A percentile compares a stretch with the other conserved stretches of the same genome.
phyloP scores from a whole-genome alignment of 2,797 vertebrate species.

The Lagodon rhomboides region DNA sequence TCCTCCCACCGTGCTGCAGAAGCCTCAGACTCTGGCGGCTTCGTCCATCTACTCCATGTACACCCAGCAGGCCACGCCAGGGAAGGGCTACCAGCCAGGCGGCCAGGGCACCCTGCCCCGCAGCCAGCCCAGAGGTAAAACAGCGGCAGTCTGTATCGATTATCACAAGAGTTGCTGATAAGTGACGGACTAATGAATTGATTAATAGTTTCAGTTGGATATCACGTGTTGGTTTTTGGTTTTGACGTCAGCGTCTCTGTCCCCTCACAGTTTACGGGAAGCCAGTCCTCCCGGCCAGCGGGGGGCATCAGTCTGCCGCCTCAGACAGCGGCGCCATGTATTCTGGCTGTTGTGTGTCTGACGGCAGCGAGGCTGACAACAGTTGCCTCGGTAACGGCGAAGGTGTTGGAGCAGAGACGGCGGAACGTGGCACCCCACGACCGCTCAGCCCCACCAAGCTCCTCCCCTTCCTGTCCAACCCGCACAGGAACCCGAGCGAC shows the following conservation, averaged over 20 bases:
- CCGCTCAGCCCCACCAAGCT: constrained; percentile 97
- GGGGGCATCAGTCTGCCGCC: constrained; percentile 66
- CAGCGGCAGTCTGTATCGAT: no score
- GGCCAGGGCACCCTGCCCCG: constrained; percentile 89
- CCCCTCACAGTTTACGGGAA: constrained; percentile 91
- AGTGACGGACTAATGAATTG: not conserved
- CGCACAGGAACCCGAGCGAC: constrained; percentile 92
- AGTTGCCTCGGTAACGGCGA: constrained; percentile 11
- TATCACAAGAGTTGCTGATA: no score
- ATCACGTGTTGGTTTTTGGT: not conserved
- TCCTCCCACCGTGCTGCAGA: constrained; percentile 84
- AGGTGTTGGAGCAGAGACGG: constrained; percentile 6
- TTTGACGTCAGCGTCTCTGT: constrained; percentile 1
- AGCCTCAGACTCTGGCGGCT: constrained; percentile 91
- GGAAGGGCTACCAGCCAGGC: constrained; percentile 88
- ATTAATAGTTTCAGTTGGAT: not conserved
- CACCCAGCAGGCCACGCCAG: constrained; percentile 89
- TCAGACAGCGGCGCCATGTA: constrained; percentile 58
- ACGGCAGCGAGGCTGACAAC: constrained; percentile 74
- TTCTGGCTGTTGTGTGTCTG: constrained; percentile 71
- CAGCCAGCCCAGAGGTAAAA: constrained; percentile 85
- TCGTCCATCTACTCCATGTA: constrained; percentile 99
- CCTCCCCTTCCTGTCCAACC: constrained; percentile 90
- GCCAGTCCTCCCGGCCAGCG: constrained; percentile 85
- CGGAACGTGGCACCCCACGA: constrained; percentile 82